Base-by-base conservation (phyloP, 2,888 invertebrate genomes). In the Argyresthia goedartella region DNA sequence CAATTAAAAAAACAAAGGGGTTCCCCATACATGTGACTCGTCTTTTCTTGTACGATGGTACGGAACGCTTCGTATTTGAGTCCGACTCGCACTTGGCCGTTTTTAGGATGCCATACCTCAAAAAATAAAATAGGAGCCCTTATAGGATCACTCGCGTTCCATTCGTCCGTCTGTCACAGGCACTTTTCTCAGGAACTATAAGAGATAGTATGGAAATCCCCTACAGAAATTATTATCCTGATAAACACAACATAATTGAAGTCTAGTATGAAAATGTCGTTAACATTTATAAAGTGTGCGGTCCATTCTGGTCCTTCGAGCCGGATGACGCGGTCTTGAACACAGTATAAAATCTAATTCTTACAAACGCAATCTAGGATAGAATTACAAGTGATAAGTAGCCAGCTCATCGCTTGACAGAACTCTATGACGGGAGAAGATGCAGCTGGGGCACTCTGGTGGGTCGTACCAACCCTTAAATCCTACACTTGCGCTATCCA, bases 401-500 rank as follows among this genome's bases (percentile, higher is more conserved):
- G 39, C 39, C 8, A 39, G 39, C 10, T 11, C n/a, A 39, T 39
- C 1, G 11, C 39, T n/a, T 39, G 39, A 39, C 39, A 11, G 39
- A 39, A 39, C 1, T 39, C n/a, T 10, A 7, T 39, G 8, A n/a
- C 39, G 39, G 39, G 39, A 8, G 3, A 7, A 39, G n/a, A 39
- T n/a, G 8, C n/a, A 25, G 25, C 39, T 11, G n/a, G 8, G 1
- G 3, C 3, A 8, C 3, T 11, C 39, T n/a, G 11, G 3, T 39
- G 3, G 3, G n/a, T 39, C 39, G 10, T 39, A 39, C 16, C 44
- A 44, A 44, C 15, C 8, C 44, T 15, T 15, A 16, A 16, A 44
- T 11, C 25, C 1, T 15, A 53, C 55, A 46, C 51, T 49, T 54
- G 54, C 61, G 2, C 25, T 25, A 63, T 61, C 55, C n/a, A n/a